Percentiles rank a stretch among this genome's conserved stretches.
Conservation (phyloP, 2,113 vertebrate species). For the Steatornis caripensis region DNA sequence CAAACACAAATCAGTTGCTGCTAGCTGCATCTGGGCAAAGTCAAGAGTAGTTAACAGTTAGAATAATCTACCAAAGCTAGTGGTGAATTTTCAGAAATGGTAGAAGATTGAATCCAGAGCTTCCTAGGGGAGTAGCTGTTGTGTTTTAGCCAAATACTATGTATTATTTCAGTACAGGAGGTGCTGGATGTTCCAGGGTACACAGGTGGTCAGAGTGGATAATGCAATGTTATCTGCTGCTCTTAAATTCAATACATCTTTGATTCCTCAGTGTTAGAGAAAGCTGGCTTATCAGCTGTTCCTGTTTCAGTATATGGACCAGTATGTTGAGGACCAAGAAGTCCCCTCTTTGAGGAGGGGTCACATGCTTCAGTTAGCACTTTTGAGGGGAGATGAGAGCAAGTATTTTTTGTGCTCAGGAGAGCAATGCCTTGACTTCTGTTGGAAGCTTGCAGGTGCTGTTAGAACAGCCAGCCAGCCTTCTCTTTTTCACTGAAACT, state of each 20-base stretch:
- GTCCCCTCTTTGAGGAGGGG: background rate
- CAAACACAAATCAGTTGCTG: background rate
- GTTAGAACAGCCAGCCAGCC: background rate
- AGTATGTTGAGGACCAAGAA: background rate
- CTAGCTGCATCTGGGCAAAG: background rate
- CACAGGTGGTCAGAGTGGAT: background rate
- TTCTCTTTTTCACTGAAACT: background rate
- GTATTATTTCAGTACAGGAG: background rate
- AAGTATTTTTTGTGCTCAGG: background rate
- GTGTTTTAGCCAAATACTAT: background rate
- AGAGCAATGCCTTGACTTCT: background rate
- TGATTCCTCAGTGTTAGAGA: background rate
- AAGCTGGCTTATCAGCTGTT: background rate
- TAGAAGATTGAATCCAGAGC: background rate
- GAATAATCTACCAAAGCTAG: background rate
- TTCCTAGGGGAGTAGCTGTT: background rate
- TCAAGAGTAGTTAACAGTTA: background rate
- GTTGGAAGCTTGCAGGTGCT: background rate
- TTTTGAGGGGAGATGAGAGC: background rate
- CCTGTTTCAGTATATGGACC: background rate
- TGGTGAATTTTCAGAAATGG: background rate
- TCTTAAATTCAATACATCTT: background rate
- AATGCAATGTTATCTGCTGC: background rate
- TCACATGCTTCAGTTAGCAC: background rate
- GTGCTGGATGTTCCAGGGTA: background rate